Percentiles rank a stretch among this genome's conserved stretches.
Evolutionary conservation across 1,140 invertebrate species (phyloP).

Genomic region (Thalassaphorura encarpata): DNA sequence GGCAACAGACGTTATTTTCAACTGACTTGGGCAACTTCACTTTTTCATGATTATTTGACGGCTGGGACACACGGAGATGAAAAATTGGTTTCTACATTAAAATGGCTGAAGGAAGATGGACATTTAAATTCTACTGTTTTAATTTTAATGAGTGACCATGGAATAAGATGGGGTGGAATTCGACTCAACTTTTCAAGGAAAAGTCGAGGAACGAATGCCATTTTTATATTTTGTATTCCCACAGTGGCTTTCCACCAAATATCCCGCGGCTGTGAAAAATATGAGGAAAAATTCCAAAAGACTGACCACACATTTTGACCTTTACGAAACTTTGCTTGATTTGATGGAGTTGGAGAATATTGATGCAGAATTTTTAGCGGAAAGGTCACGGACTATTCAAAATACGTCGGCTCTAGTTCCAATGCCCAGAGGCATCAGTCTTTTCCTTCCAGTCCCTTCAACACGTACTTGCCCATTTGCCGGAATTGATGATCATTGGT

Average conservation of each 20-base stretch:
- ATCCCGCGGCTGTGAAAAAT: slow-evolving; percentile 11
- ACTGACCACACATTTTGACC: slow-evolving; percentile 24
- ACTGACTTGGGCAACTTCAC: slow-evolving; percentile 65
- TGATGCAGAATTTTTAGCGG: not conserved
- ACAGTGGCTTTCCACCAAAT: slow-evolving; percentile 7
- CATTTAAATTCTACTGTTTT: slow-evolving; percentile 18
- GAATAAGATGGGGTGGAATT: slow-evolving; percentile 41
- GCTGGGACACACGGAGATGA: slow-evolving; percentile 56
- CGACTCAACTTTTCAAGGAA: slow-evolving; percentile 23
- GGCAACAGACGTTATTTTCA: slow-evolving; percentile 47
- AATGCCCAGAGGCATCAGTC: not conserved
- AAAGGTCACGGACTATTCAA: not conserved
- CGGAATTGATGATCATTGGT: not conserved
- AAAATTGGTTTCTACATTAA: not conserved
- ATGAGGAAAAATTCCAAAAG: slow-evolving; percentile 15
- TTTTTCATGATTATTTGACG: slow-evolving; percentile 66
- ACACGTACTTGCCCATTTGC: not conserved
- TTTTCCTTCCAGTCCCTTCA: not conserved
- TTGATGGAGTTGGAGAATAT: not conserved
- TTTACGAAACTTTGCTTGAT: slow-evolving; percentile 22
- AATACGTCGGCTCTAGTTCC: not conserved
- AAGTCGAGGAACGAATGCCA: slow-evolving; percentile 30
- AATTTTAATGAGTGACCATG: slow-evolving; percentile 23
- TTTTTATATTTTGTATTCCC: slow-evolving; percentile 21
- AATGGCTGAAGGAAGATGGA: slow-evolving; percentile 2